A percentile compares a stretch with the other conserved stretches of the same genome.
Evolutionary conservation across 2,113 vertebrate genomes (phyloP).

Genomic region (Heteronetta atricapilla): DNA sequence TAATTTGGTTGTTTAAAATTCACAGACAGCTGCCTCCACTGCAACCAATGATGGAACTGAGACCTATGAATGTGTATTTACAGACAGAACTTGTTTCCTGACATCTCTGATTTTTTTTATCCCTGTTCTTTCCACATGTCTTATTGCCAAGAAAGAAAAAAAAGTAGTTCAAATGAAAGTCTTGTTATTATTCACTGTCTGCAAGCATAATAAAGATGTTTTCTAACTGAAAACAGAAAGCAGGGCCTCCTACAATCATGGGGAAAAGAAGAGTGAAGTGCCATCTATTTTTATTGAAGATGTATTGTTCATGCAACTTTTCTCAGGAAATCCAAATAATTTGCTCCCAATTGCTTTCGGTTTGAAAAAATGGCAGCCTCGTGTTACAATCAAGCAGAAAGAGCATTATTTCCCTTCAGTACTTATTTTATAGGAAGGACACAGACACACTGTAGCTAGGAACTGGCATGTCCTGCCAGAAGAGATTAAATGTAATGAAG

Average conservation of each 20-base stretch:
- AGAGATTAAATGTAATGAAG: background rate
- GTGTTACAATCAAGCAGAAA: background rate
- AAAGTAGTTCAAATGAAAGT: background rate
- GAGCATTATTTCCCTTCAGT: background rate
- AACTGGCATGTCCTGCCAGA: background rate
- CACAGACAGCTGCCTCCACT: background rate
- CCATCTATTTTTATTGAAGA: constrained; percentile 16
- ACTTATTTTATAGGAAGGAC: background rate
- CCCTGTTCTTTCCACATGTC: background rate
- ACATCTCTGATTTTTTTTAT: background rate
- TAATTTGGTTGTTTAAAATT: background rate
- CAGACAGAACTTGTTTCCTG: background rate
- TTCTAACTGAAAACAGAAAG: background rate
- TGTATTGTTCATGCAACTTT: background rate
- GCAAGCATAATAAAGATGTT: background rate
- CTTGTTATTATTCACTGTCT: constrained; percentile 19
- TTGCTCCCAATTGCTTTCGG: constrained; percentile 5
- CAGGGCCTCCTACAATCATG: background rate
- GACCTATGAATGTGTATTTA: background rate
- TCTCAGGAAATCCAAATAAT: constrained; percentile 21
- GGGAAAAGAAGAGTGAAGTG: background rate
- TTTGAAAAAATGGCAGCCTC: background rate
- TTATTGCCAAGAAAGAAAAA: background rate
- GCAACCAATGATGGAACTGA: background rate
- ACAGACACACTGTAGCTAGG: background rate